Percentiles rank a stretch among this genome's conserved stretches.
Evolutionary conservation across 1,140 invertebrate genomes (phyloP).

Genomic region (Eupristina koningsbergeri): DNA sequence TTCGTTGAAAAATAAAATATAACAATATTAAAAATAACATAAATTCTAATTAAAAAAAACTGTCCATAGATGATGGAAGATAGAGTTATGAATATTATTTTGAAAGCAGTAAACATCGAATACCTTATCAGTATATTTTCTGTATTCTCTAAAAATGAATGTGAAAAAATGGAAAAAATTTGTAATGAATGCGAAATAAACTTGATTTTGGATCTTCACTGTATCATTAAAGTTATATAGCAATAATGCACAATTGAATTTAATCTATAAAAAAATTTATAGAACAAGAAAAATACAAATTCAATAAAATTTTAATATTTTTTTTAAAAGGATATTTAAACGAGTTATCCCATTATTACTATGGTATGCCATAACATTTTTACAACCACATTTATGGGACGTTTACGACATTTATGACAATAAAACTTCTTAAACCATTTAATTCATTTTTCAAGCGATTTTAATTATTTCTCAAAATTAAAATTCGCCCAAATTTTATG

Average conservation of each 20-base stretch:
- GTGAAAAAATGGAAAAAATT: no score
- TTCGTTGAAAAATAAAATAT: no score
- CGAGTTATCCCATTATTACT: background rate
- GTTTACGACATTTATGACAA: constrained; percentile 13
- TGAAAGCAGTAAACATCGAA: no score
- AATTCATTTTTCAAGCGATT: constrained; percentile 2
- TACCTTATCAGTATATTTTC: no score
- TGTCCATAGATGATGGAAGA: no score
- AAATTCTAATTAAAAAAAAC: no score
- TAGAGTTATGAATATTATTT: no score
- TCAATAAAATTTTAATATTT: constrained; percentile 6
- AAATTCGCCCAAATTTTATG: background rate
- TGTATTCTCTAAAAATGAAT: no score
- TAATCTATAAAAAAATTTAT: background rate
- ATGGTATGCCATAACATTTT: background rate
- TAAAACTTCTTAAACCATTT: background rate
- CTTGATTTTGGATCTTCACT: no score
- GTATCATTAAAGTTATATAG: background rate
- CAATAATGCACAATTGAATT: background rate
- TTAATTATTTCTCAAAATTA: background rate
- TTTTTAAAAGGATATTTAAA: constrained; percentile 17
- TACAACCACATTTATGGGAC: background rate
- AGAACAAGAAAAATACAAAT: background rate
- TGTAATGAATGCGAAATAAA: no score
- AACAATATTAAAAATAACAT: no score